Evolutionary conservation across 2,888 invertebrate genomes (phyloP), one percentile per base, ranked within the genome.

Genomic region (Troides helena): DNA sequence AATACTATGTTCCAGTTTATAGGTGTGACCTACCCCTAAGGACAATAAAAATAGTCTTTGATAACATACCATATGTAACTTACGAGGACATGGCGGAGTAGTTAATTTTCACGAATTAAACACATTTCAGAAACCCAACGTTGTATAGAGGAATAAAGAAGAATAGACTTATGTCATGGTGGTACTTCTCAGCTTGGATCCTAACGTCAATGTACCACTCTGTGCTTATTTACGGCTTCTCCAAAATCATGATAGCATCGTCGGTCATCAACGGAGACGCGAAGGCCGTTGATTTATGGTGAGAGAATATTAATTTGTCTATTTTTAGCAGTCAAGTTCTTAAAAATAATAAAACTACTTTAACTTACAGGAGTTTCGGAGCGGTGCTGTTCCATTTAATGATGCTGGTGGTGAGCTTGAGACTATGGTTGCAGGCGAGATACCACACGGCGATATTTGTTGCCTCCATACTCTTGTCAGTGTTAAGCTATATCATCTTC

Each of bases 151-250:
- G 93, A 66, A 94, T 95, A 71, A 88, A 82, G 3, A 89, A 89
- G 71, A 97, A 97, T 88, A 91, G 93, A 68, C 90, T 95, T 58
- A 91, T 97, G 82, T 93, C 95, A 0, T 93, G 94, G 90, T 78
- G 79, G 0, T 90, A 94, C 72, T 97, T 97, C 83, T 65, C 93
- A 0, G 86, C 88, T 65, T 96, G 96, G 96, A 89, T 92, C 23
- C 2, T 89, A 17, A 81, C 92, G 73, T 95, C 94, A 5, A 73
- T 94, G 0, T 96, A 95, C 90, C 96, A 96, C 79, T 91, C 95
- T 0, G 71, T 93, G 7, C 84, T 95, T n/a, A 93, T 95, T 53
- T 96, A 94, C 82, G 92, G 92, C 73, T 93, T 94, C 76, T 84
- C 94, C 0, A 87, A 82, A 72, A 78, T 82, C 63, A 78, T 92